Evolutionary conservation across 2,113 vertebrate genomes (phyloP), one percentile per base, ranked within the genome.

Genomic region (Pampusana beccarii): DNA sequence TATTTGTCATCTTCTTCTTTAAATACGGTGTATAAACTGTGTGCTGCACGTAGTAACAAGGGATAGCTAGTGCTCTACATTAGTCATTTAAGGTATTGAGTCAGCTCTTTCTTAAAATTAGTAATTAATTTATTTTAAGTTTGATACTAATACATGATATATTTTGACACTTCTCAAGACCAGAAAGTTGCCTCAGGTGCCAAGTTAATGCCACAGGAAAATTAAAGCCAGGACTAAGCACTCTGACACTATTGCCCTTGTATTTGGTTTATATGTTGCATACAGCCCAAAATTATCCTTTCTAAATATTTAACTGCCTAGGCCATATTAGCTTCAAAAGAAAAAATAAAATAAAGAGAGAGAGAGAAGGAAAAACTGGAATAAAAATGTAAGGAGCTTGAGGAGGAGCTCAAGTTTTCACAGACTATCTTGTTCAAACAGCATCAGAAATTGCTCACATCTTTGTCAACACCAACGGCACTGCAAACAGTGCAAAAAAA

Each of bases 401-500:
- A 85, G 28, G 38, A 86, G n/a, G 46, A 94, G 54, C 71, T 83
- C 50, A 84, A 64, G 6, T 38, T 93, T 93, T 94, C 95, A 78
- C 58, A 86, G 75, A 73, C 56, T 86, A 29, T 67, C 56, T 88
- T 84, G 61, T 94, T 96, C 77, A 94, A 95, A 81, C 15, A 83
- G 29, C 38, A 66, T 42, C 65, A 89, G 61, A 89, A 87, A 89
- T 90, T 79, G 67, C 34, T 92, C 62, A 75, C 48, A 80, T 73
- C 46, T 40, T 94, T 79, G 48, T 80, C 90, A 97, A 94, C 28
- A 95, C 60, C 89, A 96, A 73, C 79, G 42, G 29, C 50, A 61
- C 78, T 95, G 75, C 80, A 96, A 94, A 89, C 51, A 94, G 86
- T 15, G 65, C 29, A 93, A 82, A 78, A 95, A 21, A 51, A 69